Evolutionary conservation across 2,888 invertebrate species (phyloP).

Genomic region (Drosophila putrida): DNA sequence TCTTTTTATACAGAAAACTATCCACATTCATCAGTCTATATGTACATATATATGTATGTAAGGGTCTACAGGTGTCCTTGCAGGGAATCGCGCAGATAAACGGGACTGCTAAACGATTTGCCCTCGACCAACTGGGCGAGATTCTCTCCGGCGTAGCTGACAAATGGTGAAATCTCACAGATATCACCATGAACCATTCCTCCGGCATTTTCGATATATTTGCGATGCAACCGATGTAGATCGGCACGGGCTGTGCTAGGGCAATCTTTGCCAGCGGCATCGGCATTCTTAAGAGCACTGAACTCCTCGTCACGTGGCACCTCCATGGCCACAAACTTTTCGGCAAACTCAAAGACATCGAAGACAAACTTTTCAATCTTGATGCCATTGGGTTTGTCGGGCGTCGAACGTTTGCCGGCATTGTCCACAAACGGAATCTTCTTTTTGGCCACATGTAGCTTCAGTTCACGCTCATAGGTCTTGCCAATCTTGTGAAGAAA

Average conservation of each 20-base stretch:
- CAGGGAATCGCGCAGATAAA: conserved; percentile 86
- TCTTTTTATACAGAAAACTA: conserved; percentile 35
- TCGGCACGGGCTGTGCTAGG: conserved; percentile 94
- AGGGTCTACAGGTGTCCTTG: conserved; percentile 78
- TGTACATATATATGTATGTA: conserved; percentile 38
- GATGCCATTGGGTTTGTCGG: conserved; percentile 95
- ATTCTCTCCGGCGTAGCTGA: conserved; percentile 96
- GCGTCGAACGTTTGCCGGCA: conserved; percentile 90
- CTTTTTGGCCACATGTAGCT: conserved; percentile 98
- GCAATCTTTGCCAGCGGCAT: conserved; percentile 94
- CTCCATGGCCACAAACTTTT: conserved; percentile 97
- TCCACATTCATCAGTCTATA: conserved; percentile 58
- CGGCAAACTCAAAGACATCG: conserved; percentile 97
- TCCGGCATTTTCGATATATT: conserved; percentile 93
- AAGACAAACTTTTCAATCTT: conserved; percentile 99
- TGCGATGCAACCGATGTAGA: conserved; percentile 91
- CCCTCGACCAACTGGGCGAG: conserved; percentile 89
- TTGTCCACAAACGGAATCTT: conserved; percentile 95
- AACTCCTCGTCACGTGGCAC: conserved; percentile 96
- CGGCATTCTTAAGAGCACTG: conserved; percentile 98
- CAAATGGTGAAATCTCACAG: conserved; percentile 95
- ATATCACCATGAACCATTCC: conserved; percentile 89
- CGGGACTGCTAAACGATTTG: conserved; percentile 89
- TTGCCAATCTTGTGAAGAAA: conserved; percentile 92
- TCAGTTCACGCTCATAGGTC: conserved; percentile 91